Evolutionary conservation across 2,888 invertebrate species (phyloP), one percentile per base, ranked within the genome.

Genomic region (Thymelicus sylvestris): DNA sequence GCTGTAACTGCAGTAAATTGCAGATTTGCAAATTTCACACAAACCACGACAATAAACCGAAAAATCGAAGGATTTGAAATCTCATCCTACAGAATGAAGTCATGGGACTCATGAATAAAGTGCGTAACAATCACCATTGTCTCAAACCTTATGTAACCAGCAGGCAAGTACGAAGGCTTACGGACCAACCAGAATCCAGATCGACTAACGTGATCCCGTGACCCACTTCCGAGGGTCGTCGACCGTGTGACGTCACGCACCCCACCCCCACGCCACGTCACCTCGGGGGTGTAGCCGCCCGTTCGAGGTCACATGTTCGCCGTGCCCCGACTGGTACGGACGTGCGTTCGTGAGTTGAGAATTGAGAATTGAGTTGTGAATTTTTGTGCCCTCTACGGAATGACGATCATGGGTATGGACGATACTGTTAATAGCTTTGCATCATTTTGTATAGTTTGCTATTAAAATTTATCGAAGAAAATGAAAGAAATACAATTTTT

Each of bases 211-310:
- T 80, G 86, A 84, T 84, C 81, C 81, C 81, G 76, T 93, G 92
- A 93, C 93, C 93, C 83, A 93, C 81, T 90, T 93, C 81, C 79
- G 80, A 78, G 82, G 91, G 88, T 92, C 87, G 87, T 80, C 88
- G 91, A 91, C 92, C 91, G 87, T 79, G 90, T 93, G 93, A 92
- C 93, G 93, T 93, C 93, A 92, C 89, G 77, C 74, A 63, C 55
- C 24, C 79, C 77, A 74, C 74, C 82, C 79, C 74, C 83, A 80
- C 81, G 80, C 76, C 85, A 80, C 86, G 85, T 84, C 87, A 85
- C 85, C 81, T 77, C 76, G 86, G 89, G 90, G 90, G 89, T 91
- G 90, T 88, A 67, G 87, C 81, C 84, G 81, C 81, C 80, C 82
- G 74, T 81, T 84, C 89, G 92, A 92, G 92, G 92, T 91, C 91